Percentiles rank a stretch among this genome's conserved stretches.
These are phyloP conservation scores for Cherax quadricarinatus DNA, from an alignment of 1,140 invertebrate genomes.

Conservation along the genomic window DNA sequence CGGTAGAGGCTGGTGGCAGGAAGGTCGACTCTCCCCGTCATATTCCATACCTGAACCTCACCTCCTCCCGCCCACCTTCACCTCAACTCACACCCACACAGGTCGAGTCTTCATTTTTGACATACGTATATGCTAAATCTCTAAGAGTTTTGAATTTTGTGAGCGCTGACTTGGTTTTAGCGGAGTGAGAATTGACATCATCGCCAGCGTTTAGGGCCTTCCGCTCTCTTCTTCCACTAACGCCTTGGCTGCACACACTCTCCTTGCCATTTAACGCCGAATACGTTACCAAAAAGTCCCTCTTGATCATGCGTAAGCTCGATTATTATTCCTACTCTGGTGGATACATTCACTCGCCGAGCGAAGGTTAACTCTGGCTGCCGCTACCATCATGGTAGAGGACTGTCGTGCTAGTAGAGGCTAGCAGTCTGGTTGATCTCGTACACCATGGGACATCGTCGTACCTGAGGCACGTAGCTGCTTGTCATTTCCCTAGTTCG, in stretches of 20 bases:
- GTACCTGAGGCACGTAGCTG: slow-evolving; percentile 44
- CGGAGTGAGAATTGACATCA: slow-evolving; percentile 69
- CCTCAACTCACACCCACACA: not conserved
- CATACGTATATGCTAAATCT: not conserved
- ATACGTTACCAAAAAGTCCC: not conserved
- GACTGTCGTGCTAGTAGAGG: not conserved
- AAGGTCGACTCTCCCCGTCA: no score
- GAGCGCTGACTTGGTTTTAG: slow-evolving; percentile 52
- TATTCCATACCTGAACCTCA: not conserved
- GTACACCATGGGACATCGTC: slow-evolving; percentile 31
- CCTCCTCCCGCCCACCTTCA: not conserved
- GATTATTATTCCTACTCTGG: not conserved
- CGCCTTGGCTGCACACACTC: slow-evolving; percentile 50
- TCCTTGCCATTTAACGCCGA: slow-evolving; percentile 8
- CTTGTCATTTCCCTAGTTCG: slow-evolving; percentile 71
- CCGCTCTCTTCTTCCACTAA: slow-evolving; percentile 66
- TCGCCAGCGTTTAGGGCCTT: slow-evolving; percentile 65
- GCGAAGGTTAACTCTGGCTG: not conserved
- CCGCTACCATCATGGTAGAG: not conserved
- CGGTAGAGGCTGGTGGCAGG: no score
- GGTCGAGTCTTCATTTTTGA: not conserved
- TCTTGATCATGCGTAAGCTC: not conserved
- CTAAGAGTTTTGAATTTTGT: slow-evolving; percentile 47
- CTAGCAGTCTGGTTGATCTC: not conserved
- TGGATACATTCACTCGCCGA: no score